Conservation (phyloP, 2,113 vertebrate species). For the Lampris megalopsis region DNA sequence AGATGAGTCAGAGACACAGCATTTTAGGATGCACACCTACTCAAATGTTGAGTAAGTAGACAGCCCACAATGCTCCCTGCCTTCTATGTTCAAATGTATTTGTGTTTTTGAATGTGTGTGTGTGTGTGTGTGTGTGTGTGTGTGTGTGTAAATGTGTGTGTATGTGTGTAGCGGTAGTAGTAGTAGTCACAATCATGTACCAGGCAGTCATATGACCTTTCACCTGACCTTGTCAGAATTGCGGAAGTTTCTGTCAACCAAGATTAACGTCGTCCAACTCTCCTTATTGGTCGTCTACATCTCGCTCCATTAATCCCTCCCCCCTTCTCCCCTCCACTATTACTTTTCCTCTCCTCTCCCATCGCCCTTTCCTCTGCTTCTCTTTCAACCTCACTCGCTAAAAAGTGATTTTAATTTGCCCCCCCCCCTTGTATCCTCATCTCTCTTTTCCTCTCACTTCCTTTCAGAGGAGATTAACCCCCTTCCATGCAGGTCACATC, state of each 20-base stretch:
- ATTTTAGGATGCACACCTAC: too few species aligned
- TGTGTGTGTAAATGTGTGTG: too few species aligned
- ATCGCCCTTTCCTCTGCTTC: not conserved
- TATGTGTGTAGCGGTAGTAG: too few species aligned
- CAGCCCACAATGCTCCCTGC: too few species aligned
- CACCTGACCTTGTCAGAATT: constrained; percentile 47
- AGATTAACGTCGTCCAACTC: constrained; percentile 54
- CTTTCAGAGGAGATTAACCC: not conserved
- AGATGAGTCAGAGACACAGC: too few species aligned
- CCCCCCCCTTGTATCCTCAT: not conserved
- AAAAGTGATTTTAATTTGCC: not conserved
- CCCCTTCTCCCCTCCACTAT: not conserved
- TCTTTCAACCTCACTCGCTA: not conserved
- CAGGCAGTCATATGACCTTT: constrained; percentile 41
- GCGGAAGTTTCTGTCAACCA: constrained; percentile 65
- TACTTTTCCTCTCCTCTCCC: constrained; percentile 23
- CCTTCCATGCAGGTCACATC: constrained; percentile 24
- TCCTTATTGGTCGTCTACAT: constrained; percentile 25
- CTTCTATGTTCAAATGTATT: too few species aligned
- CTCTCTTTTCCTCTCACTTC: not conserved
- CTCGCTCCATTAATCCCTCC: not conserved
- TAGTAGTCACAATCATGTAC: too few species aligned
- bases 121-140: constrained; percentile 35
- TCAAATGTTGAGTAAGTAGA: too few species aligned
- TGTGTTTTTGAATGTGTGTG: not conserved